Base-by-base conservation (phyloP, 2,797 vertebrate species). In the Microchirus variegatus region DNA sequence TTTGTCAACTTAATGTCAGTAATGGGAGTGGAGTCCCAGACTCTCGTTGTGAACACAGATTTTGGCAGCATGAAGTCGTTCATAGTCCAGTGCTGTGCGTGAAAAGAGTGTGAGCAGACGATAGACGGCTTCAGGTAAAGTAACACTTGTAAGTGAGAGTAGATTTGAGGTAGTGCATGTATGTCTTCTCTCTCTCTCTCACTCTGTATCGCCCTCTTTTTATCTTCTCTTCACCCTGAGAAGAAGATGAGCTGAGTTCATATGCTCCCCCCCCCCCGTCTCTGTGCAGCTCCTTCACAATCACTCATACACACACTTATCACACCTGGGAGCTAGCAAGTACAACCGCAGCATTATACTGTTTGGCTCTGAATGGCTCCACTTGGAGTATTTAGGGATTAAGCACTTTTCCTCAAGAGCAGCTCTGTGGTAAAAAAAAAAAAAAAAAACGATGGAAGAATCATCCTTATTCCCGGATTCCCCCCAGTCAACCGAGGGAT, bases 231-330 rank as follows among this genome's bases (percentile, higher is more conserved):
- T 69, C 4, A 2, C 37, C 53, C 16, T 50, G 60, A 65, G 50
- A 75, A 65, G 50, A 75, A 72, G 72, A 84, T 74, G 67, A 71
- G 73, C 53, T 18, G 59, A 67, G 59, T 75, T 74, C 59, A 63
- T 59, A 59, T 58, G 45, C 63, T 60, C 19, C n/a, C n/a, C n/a
- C n/a, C n/a, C n/a, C n/a, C n/a, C 37, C 54, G 5, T 73, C 75
- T 68, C 59, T 73, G 59, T 73, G 59, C 55, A 59, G 37, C 68
- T 70, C 63, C 59, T 75, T 78, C 58, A 66, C 42, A 79, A 70
- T 75, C 73, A 73, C 65, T 77, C 65, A 62, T 50, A 65, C 77
- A 64, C 75, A 81, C 74, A 87, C 71, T 75, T 80, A 70, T 75
- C 67, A 80, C 76, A 84, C 78, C 83, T 81, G 75, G 60, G 78